phyloP scores from a whole-genome alignment of 2,888 invertebrate species.

The Camptogramma bilineatum region DNA sequence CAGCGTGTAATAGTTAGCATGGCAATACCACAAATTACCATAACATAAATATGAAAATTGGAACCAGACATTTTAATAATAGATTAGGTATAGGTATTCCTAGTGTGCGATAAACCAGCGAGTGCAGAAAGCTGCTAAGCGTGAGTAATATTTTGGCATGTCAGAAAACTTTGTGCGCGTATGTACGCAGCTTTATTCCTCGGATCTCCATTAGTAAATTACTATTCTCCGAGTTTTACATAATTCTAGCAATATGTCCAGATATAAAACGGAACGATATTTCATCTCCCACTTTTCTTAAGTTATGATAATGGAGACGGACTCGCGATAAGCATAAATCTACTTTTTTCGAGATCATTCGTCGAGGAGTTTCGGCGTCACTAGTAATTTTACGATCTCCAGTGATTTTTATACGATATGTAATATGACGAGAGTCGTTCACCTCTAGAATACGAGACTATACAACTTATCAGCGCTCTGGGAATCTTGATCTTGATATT shows the following conservation, averaged over 20 bases:
- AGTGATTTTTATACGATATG: conserved; percentile 50
- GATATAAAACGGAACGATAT: conserved; percentile 55
- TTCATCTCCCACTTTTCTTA: conserved; percentile 61
- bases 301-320: conserved; percentile 67
- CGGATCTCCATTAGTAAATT: conserved; percentile 70
- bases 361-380: conserved; percentile 47
- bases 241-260: conserved; percentile 62
- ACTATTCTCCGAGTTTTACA: conserved; percentile 53
- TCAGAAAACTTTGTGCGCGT: conserved; percentile 52
- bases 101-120: not conserved
- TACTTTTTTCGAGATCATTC: conserved; percentile 53
- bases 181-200: conserved; percentile 39
- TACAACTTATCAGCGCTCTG: conserved; percentile 19
- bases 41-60: not conserved
- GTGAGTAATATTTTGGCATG: conserved; percentile 15
- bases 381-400: conserved; percentile 50
- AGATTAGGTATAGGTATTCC: not conserved
- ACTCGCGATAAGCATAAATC: conserved; percentile 58
- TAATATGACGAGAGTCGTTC: conserved; percentile 51
- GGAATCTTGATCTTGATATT: conserved; percentile 21
- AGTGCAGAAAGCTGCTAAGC: conserved; percentile 1
- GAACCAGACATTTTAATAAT: not conserved
- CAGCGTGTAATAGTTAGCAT: not conserved
- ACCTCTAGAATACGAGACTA: conserved; percentile 42
- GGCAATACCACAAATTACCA: not conserved